Evolutionary conservation across 2,797 vertebrate genomes (phyloP).

Genomic region (Anas acuta): DNA sequence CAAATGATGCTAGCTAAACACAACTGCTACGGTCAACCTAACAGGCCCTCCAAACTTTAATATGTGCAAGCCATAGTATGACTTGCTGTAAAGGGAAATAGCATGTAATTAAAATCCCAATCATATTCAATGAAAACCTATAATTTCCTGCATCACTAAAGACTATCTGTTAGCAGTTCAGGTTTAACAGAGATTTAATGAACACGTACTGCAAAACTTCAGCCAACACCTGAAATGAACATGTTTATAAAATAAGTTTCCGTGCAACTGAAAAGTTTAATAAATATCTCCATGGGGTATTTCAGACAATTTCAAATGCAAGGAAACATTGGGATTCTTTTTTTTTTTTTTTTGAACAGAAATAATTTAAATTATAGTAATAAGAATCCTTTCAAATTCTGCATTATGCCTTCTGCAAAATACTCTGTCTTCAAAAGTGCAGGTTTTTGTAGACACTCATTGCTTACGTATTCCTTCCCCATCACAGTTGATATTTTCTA

Average conservation of each 20-base stretch:
- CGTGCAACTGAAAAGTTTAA: not conserved
- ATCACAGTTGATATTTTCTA: accelerated
- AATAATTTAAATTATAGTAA: not conserved
- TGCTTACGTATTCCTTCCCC: not conserved
- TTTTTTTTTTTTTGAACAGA: too few species aligned
- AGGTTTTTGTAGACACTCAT: not conserved
- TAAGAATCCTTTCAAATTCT: not conserved
- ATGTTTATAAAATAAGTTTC: not conserved
- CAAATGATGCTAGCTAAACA: not conserved
- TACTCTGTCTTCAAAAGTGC: not conserved
- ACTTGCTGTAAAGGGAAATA: not conserved
- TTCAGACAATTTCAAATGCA: not conserved
- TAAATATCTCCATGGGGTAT: not conserved
- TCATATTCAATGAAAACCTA: not conserved
- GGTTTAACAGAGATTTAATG: not conserved
- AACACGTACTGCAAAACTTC: not conserved
- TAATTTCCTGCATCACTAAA: not conserved
- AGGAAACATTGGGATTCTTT: not conserved
- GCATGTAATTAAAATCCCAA: not conserved
- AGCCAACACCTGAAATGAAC: not conserved
- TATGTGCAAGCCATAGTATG: not conserved
- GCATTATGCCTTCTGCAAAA: not conserved
- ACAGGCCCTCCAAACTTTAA: not conserved
- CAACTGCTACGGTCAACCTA: not conserved
- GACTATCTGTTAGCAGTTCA: not conserved